Conservation (phyloP, 2,113 vertebrate genomes). For the Chloropsis hardwickii region DNA sequence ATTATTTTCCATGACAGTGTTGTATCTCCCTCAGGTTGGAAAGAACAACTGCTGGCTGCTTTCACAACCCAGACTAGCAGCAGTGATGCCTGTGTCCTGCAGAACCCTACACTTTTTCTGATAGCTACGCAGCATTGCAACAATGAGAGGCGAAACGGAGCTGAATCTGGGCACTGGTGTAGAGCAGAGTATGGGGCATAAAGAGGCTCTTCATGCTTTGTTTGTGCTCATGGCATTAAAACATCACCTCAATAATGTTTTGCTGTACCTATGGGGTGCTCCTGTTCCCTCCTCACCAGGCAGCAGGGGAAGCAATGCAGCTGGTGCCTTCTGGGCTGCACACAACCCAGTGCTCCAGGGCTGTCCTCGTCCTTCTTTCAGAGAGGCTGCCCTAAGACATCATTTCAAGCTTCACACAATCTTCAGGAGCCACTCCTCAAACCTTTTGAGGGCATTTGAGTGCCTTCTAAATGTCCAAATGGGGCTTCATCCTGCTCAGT, state of each 20-base stretch:
- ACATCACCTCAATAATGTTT: background rate
- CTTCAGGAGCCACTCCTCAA: background rate
- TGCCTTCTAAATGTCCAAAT: background rate
- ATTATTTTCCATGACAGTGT: background rate
- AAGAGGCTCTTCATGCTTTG: background rate
- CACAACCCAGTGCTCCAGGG: background rate
- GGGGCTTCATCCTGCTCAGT: background rate
- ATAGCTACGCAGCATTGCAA: background rate
- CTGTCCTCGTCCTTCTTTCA: background rate
- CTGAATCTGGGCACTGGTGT: background rate
- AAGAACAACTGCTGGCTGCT: background rate
- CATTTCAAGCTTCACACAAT: background rate
- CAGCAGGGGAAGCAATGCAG: background rate
- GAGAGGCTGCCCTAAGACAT: background rate
- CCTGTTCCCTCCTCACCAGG: background rate
- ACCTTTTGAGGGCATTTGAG: background rate
- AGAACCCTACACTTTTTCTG: background rate
- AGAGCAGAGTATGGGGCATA: background rate
- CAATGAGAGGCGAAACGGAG: background rate
- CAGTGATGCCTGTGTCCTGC: background rate
- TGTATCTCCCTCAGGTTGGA: background rate
- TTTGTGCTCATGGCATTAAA: background rate
- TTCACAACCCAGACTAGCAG: background rate
- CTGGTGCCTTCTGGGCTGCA: background rate
- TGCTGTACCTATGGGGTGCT: fast-evolving